Conservation (phyloP, 2,888 invertebrate species). For the Aphodius granarius region DNA sequence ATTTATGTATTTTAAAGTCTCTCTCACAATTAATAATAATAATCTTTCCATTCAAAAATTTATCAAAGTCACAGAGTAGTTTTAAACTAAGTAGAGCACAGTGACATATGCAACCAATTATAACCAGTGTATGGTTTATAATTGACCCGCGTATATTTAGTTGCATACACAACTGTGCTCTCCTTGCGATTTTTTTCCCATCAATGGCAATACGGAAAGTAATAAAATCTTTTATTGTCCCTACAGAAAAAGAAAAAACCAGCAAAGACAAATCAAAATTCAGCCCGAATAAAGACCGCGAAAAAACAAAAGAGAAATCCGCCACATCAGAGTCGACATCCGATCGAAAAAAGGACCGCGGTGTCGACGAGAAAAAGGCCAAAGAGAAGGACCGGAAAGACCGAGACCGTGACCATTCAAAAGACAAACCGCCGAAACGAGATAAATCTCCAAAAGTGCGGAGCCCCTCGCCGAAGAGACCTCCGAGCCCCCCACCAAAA, state of each 20-base stretch:
- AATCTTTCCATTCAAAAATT: no score
- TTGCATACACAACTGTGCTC: no score
- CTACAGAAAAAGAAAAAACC: slow-evolving; percentile 39
- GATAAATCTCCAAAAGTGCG: slow-evolving; percentile 52
- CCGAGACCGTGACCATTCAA: slow-evolving; percentile 59
- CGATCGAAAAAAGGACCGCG: slow-evolving; percentile 51
- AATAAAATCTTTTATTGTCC: no score
- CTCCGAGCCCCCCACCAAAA: slow-evolving; percentile 35
- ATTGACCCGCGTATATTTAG: no score
- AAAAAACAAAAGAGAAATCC: slow-evolving; percentile 52
- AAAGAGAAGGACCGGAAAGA: slow-evolving; percentile 54
- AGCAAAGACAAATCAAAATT: slow-evolving; percentile 55
- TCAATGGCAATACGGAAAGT: no score
- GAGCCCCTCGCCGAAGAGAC: slow-evolving; percentile 46
- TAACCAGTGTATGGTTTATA: no score
- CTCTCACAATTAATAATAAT: no score
- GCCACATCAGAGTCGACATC: slow-evolving; percentile 45
- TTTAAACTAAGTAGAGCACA: no score
- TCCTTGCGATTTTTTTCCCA: no score
- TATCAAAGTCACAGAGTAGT: no score
- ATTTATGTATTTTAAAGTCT: no score
- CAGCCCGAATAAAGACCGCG: slow-evolving; percentile 60
- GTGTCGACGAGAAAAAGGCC: slow-evolving; percentile 53
- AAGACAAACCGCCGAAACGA: slow-evolving; percentile 56
- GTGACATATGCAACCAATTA: no score